Percentiles rank a stretch among this genome's conserved stretches.
Evolutionary conservation across 2,888 invertebrate species (phyloP).

Genomic region (Graphium colonna): DNA sequence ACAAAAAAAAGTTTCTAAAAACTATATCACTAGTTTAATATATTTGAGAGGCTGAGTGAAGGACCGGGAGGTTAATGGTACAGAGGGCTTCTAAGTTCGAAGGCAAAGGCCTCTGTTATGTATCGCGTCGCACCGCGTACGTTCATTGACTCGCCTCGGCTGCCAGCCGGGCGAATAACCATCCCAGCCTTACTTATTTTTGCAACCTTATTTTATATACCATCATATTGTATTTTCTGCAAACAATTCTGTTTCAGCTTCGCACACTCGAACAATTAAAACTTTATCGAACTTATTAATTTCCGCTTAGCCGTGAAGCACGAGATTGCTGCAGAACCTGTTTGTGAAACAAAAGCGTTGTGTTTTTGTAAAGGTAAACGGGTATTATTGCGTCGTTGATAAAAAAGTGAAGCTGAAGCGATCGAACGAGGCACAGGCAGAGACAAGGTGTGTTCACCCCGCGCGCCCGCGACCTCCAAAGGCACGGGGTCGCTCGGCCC

Average conservation of each 20-base stretch:
- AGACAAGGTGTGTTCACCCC: constrained; percentile 62
- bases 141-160: constrained; percentile 14
- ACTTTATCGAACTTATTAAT: constrained; percentile 13
- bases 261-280: neutral
- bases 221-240: no score
- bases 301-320: constrained; percentile 12
- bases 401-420: constrained; percentile 15
- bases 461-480: constrained; percentile 50
- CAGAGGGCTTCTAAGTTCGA: constrained; percentile 13
- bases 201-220: no score
- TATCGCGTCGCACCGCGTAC: constrained; percentile 5
- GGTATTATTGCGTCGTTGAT: constrained; percentile 23
- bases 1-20: no score
- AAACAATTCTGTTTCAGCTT: no score
- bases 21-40: neutral
- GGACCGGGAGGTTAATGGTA: constrained; percentile 19
- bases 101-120: constrained; percentile 12
- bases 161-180: neutral
- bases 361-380: constrained; percentile 25
- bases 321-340: constrained; percentile 10
- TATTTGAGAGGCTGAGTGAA: constrained; percentile 9
- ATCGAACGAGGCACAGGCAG: constrained; percentile 46
- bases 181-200: neutral
- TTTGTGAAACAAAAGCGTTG: constrained; percentile 21
- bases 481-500: constrained; percentile 52